A percentile compares a stretch with the other conserved stretches of the same genome.
These are phyloP conservation scores for Ceratina australensis DNA, from an alignment of 1,140 invertebrate species.

Conservation along the genomic window DNA sequence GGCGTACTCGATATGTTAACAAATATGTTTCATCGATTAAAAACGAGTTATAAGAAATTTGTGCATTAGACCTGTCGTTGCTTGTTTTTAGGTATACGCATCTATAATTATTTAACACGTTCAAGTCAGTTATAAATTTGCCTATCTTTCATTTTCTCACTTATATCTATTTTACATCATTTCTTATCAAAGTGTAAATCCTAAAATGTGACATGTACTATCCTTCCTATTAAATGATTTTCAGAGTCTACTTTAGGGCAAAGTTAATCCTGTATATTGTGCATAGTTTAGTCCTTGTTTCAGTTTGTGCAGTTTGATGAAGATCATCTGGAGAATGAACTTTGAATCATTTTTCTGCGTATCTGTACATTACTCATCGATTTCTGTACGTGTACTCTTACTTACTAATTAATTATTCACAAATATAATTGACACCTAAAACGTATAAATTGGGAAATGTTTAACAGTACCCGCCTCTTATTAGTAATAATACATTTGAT, in stretches of 20 bases:
- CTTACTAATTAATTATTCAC: background rate
- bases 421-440: background rate
- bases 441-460: background rate
- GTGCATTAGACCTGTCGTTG: background rate
- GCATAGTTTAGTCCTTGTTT: slow-evolving; percentile 12
- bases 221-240: slow-evolving; percentile 1
- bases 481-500: background rate
- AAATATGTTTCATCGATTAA: background rate
- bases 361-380: background rate
- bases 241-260: slow-evolving; percentile 4
- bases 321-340: too few relatives aligned
- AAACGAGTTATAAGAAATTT: background rate
- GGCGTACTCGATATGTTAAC: slow-evolving; percentile 31
- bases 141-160: background rate
- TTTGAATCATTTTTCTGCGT: background rate
- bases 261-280: slow-evolving; percentile 24
- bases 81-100: background rate
- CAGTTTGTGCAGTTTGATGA: background rate
- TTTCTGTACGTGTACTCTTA: background rate
- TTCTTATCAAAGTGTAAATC: slow-evolving; percentile 6
- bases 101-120: background rate
- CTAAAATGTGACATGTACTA: background rate
- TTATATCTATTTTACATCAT: background rate
- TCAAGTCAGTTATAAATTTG: background rate
- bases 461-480: background rate